Evolutionary conservation across 2,113 vertebrate species (phyloP).

Genomic region (Phalacrocorax aristotelis): DNA sequence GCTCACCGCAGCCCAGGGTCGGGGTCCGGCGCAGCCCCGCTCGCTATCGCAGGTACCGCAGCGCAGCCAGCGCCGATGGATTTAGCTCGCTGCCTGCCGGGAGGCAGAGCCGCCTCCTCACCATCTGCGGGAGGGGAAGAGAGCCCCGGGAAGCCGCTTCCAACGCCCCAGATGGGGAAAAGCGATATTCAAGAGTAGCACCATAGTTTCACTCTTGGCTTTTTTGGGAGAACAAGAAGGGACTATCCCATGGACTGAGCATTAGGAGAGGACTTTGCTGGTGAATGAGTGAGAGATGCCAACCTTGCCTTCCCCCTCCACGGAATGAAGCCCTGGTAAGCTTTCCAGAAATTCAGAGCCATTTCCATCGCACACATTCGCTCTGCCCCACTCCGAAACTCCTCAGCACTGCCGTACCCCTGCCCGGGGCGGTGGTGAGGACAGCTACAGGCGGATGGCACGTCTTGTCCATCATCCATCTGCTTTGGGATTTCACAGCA

Average conservation of each 20-base stretch:
- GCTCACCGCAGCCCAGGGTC: fast-evolving
- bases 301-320: neutral
- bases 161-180: slow-evolving; percentile 32
- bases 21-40: neutral
- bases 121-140: slow-evolving; percentile 34
- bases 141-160: neutral
- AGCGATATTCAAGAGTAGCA: neutral
- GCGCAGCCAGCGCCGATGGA: neutral
- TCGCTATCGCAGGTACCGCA: neutral
- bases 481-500: neutral
- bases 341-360: neutral
- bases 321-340: neutral
- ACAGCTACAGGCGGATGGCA: neutral
- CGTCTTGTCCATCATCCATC: fast-evolving
- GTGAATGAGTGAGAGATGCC: fast-evolving
- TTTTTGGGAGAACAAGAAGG: neutral
- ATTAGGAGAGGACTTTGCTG: neutral
- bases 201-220: neutral
- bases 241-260: neutral
- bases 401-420: fast-evolving
- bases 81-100: neutral
- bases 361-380: fast-evolving
- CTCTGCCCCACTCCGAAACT: fast-evolving
- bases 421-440: neutral
- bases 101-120: slow-evolving; percentile 25